These are phyloP conservation scores for Prietella phreatophila DNA, from an alignment of 2,113 vertebrate genomes.

Conservation along the genomic window DNA sequence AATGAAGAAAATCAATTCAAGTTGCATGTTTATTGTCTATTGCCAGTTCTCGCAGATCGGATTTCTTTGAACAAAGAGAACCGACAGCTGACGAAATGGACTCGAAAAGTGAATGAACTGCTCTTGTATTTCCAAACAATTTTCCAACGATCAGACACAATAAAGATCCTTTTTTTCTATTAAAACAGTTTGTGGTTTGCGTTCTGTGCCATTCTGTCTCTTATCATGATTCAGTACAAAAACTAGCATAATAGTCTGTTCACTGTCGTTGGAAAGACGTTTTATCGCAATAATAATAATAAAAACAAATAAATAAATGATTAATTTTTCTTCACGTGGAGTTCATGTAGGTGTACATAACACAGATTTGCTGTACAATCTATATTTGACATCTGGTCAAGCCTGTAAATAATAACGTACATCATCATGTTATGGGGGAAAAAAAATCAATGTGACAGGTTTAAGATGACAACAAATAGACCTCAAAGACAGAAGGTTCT, in stretches of 20 bases:
- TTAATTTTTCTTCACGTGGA: too few relatives aligned
- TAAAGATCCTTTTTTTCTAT: conserved; percentile 22
- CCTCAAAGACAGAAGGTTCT: too few relatives aligned
- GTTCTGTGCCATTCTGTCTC: neutral
- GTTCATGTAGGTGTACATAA: too few relatives aligned
- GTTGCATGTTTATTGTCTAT: conserved; percentile 30
- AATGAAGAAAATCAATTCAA: neutral
- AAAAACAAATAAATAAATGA: too few relatives aligned
- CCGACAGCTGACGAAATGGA: neutral
- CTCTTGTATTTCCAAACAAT: neutral
- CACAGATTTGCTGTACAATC: too few relatives aligned
- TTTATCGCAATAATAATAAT: neutral
- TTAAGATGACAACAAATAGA: too few relatives aligned
- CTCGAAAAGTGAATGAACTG: neutral
- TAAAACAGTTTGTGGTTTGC: neutral
- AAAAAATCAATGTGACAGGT: too few relatives aligned
- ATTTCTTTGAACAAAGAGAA: conserved; percentile 3
- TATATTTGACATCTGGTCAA: too few relatives aligned
- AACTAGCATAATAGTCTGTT: neutral
- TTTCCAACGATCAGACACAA: conserved; percentile 29
- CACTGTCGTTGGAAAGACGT: neutral
- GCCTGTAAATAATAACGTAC: too few relatives aligned
- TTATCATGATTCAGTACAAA: neutral
- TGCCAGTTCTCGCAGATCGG: conserved; percentile 2
- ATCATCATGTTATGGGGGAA: too few relatives aligned